Conservation (phyloP, 2,113 vertebrate genomes). For the Dissostichus mawsoni region DNA sequence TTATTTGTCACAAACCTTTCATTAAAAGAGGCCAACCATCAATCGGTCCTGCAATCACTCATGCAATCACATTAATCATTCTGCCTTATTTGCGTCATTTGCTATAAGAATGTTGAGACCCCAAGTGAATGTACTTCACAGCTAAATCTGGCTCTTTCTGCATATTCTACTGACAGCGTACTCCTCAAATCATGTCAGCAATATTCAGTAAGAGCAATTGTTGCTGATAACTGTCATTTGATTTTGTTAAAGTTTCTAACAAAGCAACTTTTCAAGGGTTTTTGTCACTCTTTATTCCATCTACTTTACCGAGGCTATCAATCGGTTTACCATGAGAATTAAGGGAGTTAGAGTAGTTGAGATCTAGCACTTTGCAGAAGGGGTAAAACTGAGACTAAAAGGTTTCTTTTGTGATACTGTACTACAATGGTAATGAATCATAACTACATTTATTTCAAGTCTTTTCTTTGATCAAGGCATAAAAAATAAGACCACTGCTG, state of each 20-base stretch:
- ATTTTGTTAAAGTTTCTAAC: constrained; percentile 66
- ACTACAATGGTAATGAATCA: constrained; percentile 15
- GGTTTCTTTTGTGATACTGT: not conserved
- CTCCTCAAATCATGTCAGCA: constrained; percentile 64
- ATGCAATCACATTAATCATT: constrained; percentile 81
- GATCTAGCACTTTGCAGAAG: not conserved
- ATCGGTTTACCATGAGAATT: constrained; percentile 30
- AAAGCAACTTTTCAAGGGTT: constrained; percentile 60
- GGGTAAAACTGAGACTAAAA: constrained; percentile 16
- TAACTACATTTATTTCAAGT: constrained; percentile 5
- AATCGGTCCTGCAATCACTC: constrained; percentile 79
- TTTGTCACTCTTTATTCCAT: constrained; percentile 36
- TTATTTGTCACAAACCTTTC: constrained; percentile 86
- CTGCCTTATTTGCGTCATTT: constrained; percentile 78
- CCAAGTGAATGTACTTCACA: constrained; percentile 68
- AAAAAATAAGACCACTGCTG: not conserved
- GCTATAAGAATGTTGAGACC: constrained; percentile 58
- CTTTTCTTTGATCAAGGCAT: not conserved
- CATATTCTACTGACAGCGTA: constrained; percentile 59
- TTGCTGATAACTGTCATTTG: constrained; percentile 65
- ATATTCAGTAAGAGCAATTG: constrained; percentile 60
- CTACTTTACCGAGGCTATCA: constrained; percentile 29
- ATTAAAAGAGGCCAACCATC: constrained; percentile 78
- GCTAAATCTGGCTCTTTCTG: constrained; percentile 47
- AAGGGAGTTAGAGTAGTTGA: constrained; percentile 7